Base-by-base conservation (phyloP, 30 jellyfish, hydroid and myxozoan species). In the Aurelia aurita complex sp. Pacific region DNA sequence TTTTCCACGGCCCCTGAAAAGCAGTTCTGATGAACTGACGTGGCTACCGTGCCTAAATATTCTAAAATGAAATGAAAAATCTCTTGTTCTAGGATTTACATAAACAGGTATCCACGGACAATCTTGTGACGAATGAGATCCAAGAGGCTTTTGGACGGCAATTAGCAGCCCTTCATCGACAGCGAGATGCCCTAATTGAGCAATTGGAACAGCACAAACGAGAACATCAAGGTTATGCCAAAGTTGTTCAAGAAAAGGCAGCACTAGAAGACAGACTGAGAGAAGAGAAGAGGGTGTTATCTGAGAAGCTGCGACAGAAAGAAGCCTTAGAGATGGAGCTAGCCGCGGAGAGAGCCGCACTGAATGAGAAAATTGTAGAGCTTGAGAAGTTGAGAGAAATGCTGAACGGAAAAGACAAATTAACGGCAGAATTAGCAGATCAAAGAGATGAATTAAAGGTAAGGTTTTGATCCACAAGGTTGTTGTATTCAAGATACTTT, bases 81-180 rank as follows among this genome's bases (percentile, higher is more conserved):
- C 52, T 67, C 57, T 4, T 4, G 8, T 33, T 10, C 66, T 6
- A 89, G 97, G 97, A 75, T 6, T 38, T 89, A 69, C 97, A 81
- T 18, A 84, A 74, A 42, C 50, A 89, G 61, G 57, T 89, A 78
- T 73, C 91, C 55, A 82, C 91, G 1, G 74, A 90, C 61, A 83
- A 67, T 42, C 80, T 66, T 32, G 97, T 89, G 19, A 73, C 90
- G 3, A 71, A 51, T 29, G 97, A 89, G 36, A 76, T 89, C 54
- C 97, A 89, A 63, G 97, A 89, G 65, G 92, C 91, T 9, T 82
- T 89, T 68, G 91, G 97, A 3, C 88, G 90, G 33, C 97, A 89
- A 50, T 40, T 89, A 64, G 87, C 97, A 13, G 92, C 91, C 50
- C 79, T 89, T 68, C 89, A 89, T 40, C 86, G 88, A 7, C 97